Evolutionary conservation across 2,113 vertebrate species (phyloP), one percentile per base, ranked within the genome.

Genomic region (Athene cunicularia): DNA sequence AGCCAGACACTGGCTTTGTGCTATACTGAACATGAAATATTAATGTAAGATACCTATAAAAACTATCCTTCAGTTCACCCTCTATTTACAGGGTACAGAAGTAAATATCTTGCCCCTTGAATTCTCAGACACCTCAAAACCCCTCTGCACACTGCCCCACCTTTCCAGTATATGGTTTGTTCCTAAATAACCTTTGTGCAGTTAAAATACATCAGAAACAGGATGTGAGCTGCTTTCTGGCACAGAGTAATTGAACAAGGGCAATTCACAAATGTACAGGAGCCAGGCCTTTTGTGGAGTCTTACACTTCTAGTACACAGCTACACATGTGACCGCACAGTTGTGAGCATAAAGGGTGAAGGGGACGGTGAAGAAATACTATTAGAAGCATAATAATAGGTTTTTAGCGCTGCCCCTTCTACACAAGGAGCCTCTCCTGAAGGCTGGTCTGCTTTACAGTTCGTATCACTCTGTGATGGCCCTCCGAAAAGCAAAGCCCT

Each of bases 101-200:
- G 47, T 63, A 86, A 80, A 20, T 39, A 88, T 26, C 70, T 73
- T 43, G 41, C 49, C 83, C 86, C 56, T 21, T 32, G n/a, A 58
- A 77, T 80, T 72, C 12, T 1, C 26, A 58, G 81, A 37, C 52
- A 73, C 68, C 83, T 81, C 84, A 39, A 89, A 95, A 71, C 41
- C 33, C 47, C 68, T 35, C 75, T 24, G n/a, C 0, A 2, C 18
- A 26, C n/a, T 73, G 63, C 68, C 53, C 77, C 28, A 90, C 67
- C 91, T 91, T 94, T 35, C 58, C 72, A 94, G 77, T 37, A 67
- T 16, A 49, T 7, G 24, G 52, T 60, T 93, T 82, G 74, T 12
- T 95, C 91, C 89, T 85, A 95, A 93, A 95, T 90, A 97, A 95
- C 83, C 90, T 93, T 67, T 93, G 86, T 88, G 93, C 79, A 82